These are phyloP conservation scores for Trimorus sp. DNA, from an alignment of 2,888 invertebrate species.

Conservation along the genomic window DNA sequence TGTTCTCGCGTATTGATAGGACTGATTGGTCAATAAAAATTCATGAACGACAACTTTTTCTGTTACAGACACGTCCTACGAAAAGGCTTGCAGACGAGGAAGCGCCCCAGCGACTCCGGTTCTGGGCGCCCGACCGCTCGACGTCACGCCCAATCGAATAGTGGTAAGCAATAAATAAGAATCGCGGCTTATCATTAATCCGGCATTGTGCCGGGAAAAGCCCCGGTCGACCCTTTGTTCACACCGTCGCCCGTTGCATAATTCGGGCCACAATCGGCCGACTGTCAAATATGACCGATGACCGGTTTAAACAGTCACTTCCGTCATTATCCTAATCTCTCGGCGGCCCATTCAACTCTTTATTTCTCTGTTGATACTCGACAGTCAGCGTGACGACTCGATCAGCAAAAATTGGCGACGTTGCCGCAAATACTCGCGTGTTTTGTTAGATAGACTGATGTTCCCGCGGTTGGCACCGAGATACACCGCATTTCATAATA, in stretches of 20 bases:
- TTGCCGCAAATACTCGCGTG: background rate
- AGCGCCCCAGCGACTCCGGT: constrained; percentile 93
- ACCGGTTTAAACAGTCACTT: constrained; percentile 40
- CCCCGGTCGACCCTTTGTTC: constrained; percentile 16
- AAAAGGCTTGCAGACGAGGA: constrained; percentile 93
- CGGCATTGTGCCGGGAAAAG: constrained; percentile 23
- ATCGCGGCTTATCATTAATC: constrained; percentile 40
- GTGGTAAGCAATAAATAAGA: constrained; percentile 84
- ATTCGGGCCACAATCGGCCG: constrained; percentile 9
- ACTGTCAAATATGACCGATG: constrained; percentile 42
- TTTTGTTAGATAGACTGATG: no score
- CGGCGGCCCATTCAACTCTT: background rate
- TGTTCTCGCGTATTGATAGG: no score
- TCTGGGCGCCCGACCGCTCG: constrained; percentile 86
- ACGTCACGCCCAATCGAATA: constrained; percentile 90
- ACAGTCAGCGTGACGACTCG: no score
- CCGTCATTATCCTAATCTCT: constrained; percentile 40
- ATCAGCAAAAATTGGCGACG: background rate
- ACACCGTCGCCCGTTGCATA: constrained; percentile 13
- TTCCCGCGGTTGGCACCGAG: no score
- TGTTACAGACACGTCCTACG: constrained; percentile 93
- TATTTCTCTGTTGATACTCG: background rate
- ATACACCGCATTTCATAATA: no score
- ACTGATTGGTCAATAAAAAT: no score
- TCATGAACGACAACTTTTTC: constrained; percentile 45